A percentile compares a stretch with the other conserved stretches of the same genome.
These are phyloP conservation scores for Drosophila auraria DNA, from an alignment of 1,140 invertebrate genomes.

Conservation along the genomic window DNA sequence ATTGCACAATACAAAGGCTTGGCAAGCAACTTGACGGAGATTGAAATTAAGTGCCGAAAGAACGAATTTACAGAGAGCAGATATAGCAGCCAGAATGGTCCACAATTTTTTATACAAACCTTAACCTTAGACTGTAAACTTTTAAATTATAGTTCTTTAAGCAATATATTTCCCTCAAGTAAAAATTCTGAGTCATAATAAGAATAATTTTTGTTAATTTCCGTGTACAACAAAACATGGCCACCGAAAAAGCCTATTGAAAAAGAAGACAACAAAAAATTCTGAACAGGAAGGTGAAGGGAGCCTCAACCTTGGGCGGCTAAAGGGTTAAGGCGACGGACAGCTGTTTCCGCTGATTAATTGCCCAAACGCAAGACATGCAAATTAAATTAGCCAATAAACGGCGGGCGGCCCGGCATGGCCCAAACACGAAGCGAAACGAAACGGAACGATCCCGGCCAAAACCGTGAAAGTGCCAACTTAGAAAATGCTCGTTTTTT, in stretches of 20 bases:
- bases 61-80: slow-evolving; percentile 26
- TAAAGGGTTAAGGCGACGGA: slow-evolving; percentile 73
- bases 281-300: neutral
- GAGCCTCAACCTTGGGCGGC: neutral
- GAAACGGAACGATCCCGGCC: slow-evolving; percentile 25
- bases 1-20: slow-evolving; percentile 64
- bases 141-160: too few species aligned
- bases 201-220: neutral
- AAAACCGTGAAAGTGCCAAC: slow-evolving; percentile 77
- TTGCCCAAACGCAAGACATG: slow-evolving; percentile 82
- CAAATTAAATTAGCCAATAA: slow-evolving; percentile 84
- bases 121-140: neutral
- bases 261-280: slow-evolving; percentile 22
- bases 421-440: slow-evolving; percentile 3
- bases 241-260: slow-evolving; percentile 4
- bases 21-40: slow-evolving; percentile 44
- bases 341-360: slow-evolving; percentile 81
- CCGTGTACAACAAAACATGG: slow-evolving; percentile 2
- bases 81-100: neutral
- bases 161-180: too few species aligned
- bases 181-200: neutral
- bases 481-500: slow-evolving; percentile 61
- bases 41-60: slow-evolving; percentile 73
- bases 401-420: slow-evolving; percentile 60
- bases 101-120: neutral